Conservation (phyloP, 2,797 vertebrate species). For the Clamator glandarius region DNA sequence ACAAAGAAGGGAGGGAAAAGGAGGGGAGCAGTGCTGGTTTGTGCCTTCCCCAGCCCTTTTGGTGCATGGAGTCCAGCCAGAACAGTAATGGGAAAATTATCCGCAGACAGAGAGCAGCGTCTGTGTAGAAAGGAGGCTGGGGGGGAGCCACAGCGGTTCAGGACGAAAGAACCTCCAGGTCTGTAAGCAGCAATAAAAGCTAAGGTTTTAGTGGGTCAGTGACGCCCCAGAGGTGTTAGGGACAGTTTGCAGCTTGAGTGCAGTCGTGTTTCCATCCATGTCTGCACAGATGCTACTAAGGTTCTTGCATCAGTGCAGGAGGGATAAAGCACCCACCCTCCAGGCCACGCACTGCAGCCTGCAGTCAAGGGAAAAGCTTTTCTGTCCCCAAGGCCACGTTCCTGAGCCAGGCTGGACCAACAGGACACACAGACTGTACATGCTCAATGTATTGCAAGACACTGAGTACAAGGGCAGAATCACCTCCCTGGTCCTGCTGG, state of each 20-base stretch:
- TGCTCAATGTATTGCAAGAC: too few species aligned
- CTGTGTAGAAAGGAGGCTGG: neutral
- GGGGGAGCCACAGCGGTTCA: neutral
- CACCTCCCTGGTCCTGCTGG: too few species aligned
- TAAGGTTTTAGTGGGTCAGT: neutral
- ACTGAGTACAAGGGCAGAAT: too few species aligned
- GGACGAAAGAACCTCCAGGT: neutral
- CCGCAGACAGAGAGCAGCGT: neutral
- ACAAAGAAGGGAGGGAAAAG: neutral
- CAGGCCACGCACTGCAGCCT: neutral
- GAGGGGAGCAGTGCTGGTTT: neutral
- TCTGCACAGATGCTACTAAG: neutral
- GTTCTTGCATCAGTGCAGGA: neutral
- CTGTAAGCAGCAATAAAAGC: neutral
- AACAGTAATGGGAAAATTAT: slow-evolving; percentile 65
- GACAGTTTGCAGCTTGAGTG: neutral
- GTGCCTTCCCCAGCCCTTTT: slow-evolving; percentile 32
- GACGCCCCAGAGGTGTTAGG: neutral
- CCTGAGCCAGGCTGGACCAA: neutral
- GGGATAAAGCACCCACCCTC: neutral
- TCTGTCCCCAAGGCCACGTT: neutral
- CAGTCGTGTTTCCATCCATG: neutral
- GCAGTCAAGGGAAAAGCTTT: neutral
- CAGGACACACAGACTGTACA: neutral
- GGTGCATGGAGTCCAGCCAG: slow-evolving; percentile 30